A percentile compares a stretch with the other conserved stretches of the same genome.
These are phyloP conservation scores for Operophtera brumata DNA, from an alignment of 2,888 invertebrate genomes.

Conservation along the genomic window DNA sequence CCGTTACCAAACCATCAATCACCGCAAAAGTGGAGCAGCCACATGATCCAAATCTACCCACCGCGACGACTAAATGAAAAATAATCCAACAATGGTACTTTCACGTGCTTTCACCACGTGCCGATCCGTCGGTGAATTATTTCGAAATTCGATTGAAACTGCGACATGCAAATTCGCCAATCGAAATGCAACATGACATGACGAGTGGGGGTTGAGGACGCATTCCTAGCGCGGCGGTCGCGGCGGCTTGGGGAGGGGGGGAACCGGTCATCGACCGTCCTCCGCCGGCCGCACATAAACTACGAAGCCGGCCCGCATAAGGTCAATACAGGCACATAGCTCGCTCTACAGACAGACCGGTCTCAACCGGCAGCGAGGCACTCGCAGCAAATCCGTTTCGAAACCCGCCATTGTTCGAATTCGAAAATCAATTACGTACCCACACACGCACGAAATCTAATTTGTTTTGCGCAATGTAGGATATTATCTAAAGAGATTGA, in stretches of 20 bases:
- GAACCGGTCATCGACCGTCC: slow-evolving; percentile 79
- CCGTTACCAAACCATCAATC: slow-evolving; percentile 40
- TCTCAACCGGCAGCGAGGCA: slow-evolving; percentile 33
- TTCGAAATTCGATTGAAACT: slow-evolving; percentile 48
- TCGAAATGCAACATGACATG: slow-evolving; percentile 73
- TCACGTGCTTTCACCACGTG: slow-evolving; percentile 53
- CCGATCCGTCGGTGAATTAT: slow-evolving; percentile 36
- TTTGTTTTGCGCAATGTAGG: slow-evolving; percentile 58
- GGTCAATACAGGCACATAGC: slow-evolving; percentile 64
- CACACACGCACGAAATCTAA: slow-evolving; percentile 64
- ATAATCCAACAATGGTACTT: slow-evolving; percentile 39
- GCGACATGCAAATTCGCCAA: slow-evolving; percentile 71
- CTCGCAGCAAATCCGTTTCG: slow-evolving; percentile 50
- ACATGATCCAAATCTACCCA: slow-evolving; percentile 41
- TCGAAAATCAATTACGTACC: slow-evolving; percentile 67
- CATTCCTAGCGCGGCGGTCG: slow-evolving; percentile 65
- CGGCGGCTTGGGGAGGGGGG: slow-evolving; percentile 42
- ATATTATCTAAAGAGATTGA: slow-evolving; percentile 57
- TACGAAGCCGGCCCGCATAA: slow-evolving; percentile 77
- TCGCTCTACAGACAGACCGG: slow-evolving; percentile 48
- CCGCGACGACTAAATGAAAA: slow-evolving; percentile 38
- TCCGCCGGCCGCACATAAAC: slow-evolving; percentile 73
- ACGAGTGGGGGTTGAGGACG: slow-evolving; percentile 52
- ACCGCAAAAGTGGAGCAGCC: slow-evolving; percentile 36
- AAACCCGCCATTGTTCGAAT: slow-evolving; percentile 65